Base-by-base conservation (phyloP, 2,888 invertebrate species). In the Drosophila buzzatii region DNA sequence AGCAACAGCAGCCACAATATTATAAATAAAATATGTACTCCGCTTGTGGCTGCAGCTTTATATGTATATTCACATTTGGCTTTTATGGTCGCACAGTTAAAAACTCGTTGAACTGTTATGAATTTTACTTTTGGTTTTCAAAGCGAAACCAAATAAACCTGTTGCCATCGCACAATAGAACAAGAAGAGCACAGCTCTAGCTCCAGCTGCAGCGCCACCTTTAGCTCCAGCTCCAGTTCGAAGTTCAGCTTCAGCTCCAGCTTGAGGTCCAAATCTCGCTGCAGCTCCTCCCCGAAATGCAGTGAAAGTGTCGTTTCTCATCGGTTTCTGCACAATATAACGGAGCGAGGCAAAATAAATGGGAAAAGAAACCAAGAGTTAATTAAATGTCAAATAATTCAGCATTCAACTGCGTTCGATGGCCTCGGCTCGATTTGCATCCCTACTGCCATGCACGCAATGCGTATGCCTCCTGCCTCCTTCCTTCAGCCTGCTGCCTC, bases 321-420 rank as follows among this genome's bases (percentile, higher is more conserved):
- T 89, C 71, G 49, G 72, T 59, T 76, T 70, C 73, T 73, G 71
- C 71, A 62, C 64, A 68, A 58, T 51, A 52, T 39, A 39, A 61
- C 33, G 52, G 20, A 16, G 35, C 23, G 47, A 52, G 53, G 20
- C 49, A 49, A 61, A 45, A 51, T 20, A 41, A 39, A 47, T 18
- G 49, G 39, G 37, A 65, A 69, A 60, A 56, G 41, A 59, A 60
- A 68, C 45, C 44, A 51, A 68, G 77, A 81, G 71, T 89, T 87
- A 87, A 87, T 87, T 85, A 89, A 89, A 85, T 81, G 86, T 89
- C 86, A 87, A 87, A 87, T 87, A 89, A 87, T 83, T 87, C 75
- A 84, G 70, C 73, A 81, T 73, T 74, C 77, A 55, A 66, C 56
- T 35, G 18, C 53, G 51, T 65, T 39, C 69, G 57, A 57, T 58